These are phyloP conservation scores for Hemicordylus capensis DNA, from an alignment of 2,113 vertebrate species.

Conservation along the genomic window DNA sequence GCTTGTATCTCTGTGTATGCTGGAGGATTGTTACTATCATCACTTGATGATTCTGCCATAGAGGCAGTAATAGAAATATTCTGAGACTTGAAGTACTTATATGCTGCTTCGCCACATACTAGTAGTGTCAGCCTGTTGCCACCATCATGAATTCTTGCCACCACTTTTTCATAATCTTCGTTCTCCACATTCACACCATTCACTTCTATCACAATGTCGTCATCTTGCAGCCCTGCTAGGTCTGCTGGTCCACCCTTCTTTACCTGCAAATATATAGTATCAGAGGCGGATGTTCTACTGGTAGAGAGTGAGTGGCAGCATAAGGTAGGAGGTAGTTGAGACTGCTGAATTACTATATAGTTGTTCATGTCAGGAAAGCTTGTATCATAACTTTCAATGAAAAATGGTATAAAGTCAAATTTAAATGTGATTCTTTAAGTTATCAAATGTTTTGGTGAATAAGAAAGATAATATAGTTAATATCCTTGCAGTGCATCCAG, in stretches of 20 bases:
- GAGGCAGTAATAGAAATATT: conserved; percentile 78
- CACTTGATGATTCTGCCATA: conserved; percentile 65
- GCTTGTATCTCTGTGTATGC: conserved; percentile 21
- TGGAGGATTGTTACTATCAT: conserved; percentile 32
- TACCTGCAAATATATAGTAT: conserved; percentile 76
- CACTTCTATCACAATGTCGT: conserved; percentile 88
- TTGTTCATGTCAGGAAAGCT: not conserved
- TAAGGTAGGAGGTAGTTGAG: not conserved
- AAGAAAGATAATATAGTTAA: rapidly evolving
- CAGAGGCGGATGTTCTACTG: not conserved
- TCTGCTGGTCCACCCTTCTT: conserved; percentile 79
- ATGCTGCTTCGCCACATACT: conserved; percentile 80
- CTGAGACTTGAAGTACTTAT: conserved; percentile 78
- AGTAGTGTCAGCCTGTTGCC: conserved; percentile 81
- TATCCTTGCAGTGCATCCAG: not conserved
- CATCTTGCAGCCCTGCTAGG: conserved; percentile 82
- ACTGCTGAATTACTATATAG: not conserved
- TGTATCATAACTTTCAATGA: not conserved
- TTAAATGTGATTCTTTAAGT: not conserved
- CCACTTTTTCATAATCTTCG: conserved; percentile 81
- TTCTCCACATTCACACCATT: conserved; percentile 83
- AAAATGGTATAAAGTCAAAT: not conserved
- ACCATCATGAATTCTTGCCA: conserved; percentile 78
- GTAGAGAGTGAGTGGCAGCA: not conserved
- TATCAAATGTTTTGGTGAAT: not conserved